Base-by-base conservation (phyloP, 2,113 vertebrate species). In the Cinclus mexicanus region DNA sequence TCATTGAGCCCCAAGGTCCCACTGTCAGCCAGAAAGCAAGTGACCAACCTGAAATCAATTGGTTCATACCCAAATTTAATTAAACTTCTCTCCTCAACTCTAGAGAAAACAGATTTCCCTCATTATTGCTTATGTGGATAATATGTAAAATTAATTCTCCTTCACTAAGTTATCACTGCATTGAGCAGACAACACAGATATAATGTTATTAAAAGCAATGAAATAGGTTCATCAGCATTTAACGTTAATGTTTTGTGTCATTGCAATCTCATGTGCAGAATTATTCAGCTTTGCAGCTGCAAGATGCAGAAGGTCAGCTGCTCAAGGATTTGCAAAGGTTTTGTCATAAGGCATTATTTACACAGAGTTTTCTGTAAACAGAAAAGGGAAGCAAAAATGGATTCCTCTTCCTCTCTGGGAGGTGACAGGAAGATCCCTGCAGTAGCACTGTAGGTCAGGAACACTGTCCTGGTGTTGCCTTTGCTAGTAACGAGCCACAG, bases 121-220 rank as follows among this genome's bases (percentile, higher is more conserved):
- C 95, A 93, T 98, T 97, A 98, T 97, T 97, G 60, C 95, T 96
- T 97, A 96, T 96, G 94, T 97, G 96, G 93, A 92, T 98, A 97
- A 98, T 97, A 97, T 53, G 92, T 93, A 83, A 96, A 97, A 98
- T 97, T 97, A 98, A 98, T 98, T 98, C 95, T 92, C 96, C 94
- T 96, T 97, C 94, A 95, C 96, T 97, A 94, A 97, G 91, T 97
- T 97, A 97, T 96, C 95, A 94, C 96, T 93, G 94, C 93, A 95
- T 90, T 75, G 90, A 97, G 94, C 92, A 97, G 97, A 96, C 93
- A 98, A 97, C 94, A 97, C 89, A 98, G 96, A 97, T 96, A 97
- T 86, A 94, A 97, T 96, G 92, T 97, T 97, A 97, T 97, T 97
- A 97, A 96, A 98, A 97, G 93, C 93, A 97, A 98, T 97, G 92